Evolutionary conservation across 2,113 vertebrate genomes (phyloP).

Genomic region (Rousettus leschenaultii): DNA sequence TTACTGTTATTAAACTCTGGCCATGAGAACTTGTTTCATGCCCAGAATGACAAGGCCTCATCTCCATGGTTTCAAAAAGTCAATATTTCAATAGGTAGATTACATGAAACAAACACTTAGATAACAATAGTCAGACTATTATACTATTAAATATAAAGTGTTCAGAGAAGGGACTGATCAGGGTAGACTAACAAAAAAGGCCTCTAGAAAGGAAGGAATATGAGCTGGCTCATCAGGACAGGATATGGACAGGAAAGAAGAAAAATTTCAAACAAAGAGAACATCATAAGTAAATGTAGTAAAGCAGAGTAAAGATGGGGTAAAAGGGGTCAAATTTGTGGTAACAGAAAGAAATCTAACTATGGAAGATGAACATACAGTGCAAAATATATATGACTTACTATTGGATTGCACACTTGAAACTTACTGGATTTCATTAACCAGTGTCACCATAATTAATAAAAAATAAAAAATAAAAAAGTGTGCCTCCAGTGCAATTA

Average conservation of each 20-base stretch:
- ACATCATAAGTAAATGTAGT: background rate
- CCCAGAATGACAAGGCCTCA: background rate
- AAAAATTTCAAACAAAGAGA: conserved; percentile 23
- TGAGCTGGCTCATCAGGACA: background rate
- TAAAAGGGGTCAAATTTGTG: too few relatives aligned
- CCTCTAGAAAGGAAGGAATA: background rate
- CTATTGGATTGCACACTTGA: too few relatives aligned
- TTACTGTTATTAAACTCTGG: background rate
- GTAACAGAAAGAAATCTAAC: too few relatives aligned
- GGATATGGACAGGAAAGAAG: background rate
- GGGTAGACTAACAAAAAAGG: background rate
- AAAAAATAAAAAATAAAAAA: background rate
- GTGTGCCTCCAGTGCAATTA: background rate
- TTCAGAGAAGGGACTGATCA: background rate
- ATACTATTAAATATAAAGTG: background rate
- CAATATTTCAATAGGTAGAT: background rate
- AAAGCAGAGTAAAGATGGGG: background rate
- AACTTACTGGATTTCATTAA: too few relatives aligned
- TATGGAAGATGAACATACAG: too few relatives aligned
- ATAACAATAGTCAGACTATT: background rate
- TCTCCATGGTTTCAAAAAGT: background rate
- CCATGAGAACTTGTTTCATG: background rate
- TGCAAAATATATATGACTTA: too few relatives aligned
- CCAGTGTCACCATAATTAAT: too few relatives aligned
- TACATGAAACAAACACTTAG: background rate